Percentiles rank a stretch among this genome's conserved stretches.
phyloP scores from a whole-genome alignment of 2,888 invertebrate species.

The Clivina fossor region DNA sequence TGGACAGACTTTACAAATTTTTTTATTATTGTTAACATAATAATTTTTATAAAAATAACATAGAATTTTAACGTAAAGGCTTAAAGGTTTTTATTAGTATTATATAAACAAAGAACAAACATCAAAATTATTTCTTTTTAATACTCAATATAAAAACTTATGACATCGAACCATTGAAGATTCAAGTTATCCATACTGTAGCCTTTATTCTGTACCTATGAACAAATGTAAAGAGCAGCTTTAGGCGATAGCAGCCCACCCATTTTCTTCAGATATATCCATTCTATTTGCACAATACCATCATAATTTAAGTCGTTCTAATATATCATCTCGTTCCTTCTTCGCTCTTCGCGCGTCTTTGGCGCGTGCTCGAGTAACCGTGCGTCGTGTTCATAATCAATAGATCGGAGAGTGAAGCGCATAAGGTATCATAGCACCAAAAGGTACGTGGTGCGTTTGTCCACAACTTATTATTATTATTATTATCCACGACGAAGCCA shows the following conservation, averaged over 20 bases:
- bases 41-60: too few relatives aligned
- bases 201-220: too few relatives aligned
- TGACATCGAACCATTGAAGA: too few relatives aligned
- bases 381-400: too few relatives aligned
- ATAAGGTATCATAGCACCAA: slow-evolving; percentile 25
- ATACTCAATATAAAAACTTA: too few relatives aligned
- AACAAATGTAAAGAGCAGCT: neutral
- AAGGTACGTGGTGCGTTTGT: slow-evolving; percentile 11
- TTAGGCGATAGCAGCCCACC: slow-evolving; percentile 20
- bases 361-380: neutral
- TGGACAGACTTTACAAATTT: too few relatives aligned
- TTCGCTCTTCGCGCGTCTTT: neutral
- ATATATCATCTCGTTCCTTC: slow-evolving; percentile 26
- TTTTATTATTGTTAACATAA: too few relatives aligned
- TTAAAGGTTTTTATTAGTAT: too few relatives aligned
- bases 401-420: slow-evolving; percentile 7
- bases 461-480: slow-evolving; percentile 30
- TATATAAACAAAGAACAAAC: too few relatives aligned
- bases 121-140: too few relatives aligned
- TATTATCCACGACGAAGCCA: slow-evolving; percentile 22
- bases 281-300: slow-evolving; percentile 33
- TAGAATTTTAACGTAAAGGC: too few relatives aligned
- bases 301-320: slow-evolving; percentile 30
- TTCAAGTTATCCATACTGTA: too few relatives aligned
- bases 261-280: slow-evolving; percentile 30